These are phyloP conservation scores for Monopis laevigella DNA, from an alignment of 2,888 invertebrate species.

Conservation along the genomic window DNA sequence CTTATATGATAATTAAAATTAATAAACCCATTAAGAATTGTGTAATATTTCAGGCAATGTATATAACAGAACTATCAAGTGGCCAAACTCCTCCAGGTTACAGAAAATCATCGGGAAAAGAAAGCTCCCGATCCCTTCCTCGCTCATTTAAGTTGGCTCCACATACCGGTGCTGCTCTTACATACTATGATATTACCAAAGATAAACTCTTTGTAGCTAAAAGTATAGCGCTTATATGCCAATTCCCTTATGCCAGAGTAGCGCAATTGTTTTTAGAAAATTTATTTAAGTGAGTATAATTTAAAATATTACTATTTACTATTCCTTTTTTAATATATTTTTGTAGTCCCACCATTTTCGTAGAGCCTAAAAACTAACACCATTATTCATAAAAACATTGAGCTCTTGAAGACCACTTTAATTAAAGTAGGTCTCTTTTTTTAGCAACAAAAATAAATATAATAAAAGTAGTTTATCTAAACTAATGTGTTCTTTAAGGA, in stretches of 20 bases:
- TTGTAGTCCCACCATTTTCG: no score
- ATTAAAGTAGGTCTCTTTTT: no score
- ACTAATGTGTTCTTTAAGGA: no score
- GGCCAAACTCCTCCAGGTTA: slow-evolving; percentile 75
- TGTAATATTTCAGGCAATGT: slow-evolving; percentile 76
- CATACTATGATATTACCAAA: slow-evolving; percentile 92
- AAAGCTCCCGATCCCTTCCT: slow-evolving; percentile 86
- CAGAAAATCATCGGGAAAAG: slow-evolving; percentile 66
- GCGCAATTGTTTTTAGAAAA: slow-evolving; percentile 87
- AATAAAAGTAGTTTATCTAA: no score
- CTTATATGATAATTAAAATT: no score
- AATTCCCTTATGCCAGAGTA: slow-evolving; percentile 89
- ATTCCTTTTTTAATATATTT: no score
- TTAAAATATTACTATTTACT: background rate
- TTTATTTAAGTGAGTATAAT: slow-evolving; percentile 76
- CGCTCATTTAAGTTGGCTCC: slow-evolving; percentile 88
- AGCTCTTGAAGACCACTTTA: no score
- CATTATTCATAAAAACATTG: no score
- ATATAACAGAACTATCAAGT: slow-evolving; percentile 87
- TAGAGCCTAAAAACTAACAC: no score
- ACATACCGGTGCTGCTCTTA: slow-evolving; percentile 80
- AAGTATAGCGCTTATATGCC: slow-evolving; percentile 92
- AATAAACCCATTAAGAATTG: no score
- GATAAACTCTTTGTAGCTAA: slow-evolving; percentile 96
- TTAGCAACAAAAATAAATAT: no score